Evolutionary conservation across 2,797 vertebrate genomes (phyloP).

Genomic region (Xenentodon cancila): DNA sequence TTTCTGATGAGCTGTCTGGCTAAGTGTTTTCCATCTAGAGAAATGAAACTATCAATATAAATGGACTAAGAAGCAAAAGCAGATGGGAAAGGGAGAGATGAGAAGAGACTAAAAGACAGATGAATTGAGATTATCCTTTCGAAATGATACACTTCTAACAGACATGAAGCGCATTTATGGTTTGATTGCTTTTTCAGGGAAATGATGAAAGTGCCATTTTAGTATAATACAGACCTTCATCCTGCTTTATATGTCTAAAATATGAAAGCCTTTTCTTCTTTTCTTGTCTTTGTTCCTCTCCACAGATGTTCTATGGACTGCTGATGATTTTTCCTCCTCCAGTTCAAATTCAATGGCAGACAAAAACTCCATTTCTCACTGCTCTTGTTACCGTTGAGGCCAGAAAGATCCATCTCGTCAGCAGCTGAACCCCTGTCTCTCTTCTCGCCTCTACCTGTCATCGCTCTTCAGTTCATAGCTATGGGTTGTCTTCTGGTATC

Average conservation of each 20-base stretch:
- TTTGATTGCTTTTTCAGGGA: constrained; percentile 60
- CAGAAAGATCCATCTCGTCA: constrained; percentile 39
- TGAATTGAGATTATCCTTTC: constrained; percentile 69
- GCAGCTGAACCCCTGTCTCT: constrained; percentile 45
- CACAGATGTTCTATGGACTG: constrained; percentile 80
- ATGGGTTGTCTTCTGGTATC: constrained; percentile 88
- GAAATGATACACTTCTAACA: constrained; percentile 66
- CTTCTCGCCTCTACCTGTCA: constrained; percentile 21
- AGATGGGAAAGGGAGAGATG: constrained; percentile 39
- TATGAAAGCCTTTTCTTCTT: constrained; percentile 63
- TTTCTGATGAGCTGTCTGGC: constrained; percentile 63
- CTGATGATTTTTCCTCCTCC: constrained; percentile 69
- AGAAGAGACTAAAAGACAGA: constrained; percentile 59
- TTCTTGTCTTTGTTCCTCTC: constrained; percentile 66
- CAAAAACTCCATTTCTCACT: constrained; percentile 60
- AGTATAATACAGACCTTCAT: constrained; percentile 58
- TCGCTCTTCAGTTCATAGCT: constrained; percentile 43
- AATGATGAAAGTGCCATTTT: constrained; percentile 58
- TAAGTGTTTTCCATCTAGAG: constrained; percentile 60
- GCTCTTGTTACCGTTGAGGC: constrained; percentile 51
- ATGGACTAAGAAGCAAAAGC: constrained; percentile 62
- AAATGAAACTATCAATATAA: constrained; percentile 69
- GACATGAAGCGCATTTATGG: constrained; percentile 66
- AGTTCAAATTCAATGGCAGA: constrained; percentile 64
- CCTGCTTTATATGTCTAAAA: constrained; percentile 53